phyloP scores from a whole-genome alignment of 2,797 vertebrate genomes.

The Silurus aristotelis region DNA sequence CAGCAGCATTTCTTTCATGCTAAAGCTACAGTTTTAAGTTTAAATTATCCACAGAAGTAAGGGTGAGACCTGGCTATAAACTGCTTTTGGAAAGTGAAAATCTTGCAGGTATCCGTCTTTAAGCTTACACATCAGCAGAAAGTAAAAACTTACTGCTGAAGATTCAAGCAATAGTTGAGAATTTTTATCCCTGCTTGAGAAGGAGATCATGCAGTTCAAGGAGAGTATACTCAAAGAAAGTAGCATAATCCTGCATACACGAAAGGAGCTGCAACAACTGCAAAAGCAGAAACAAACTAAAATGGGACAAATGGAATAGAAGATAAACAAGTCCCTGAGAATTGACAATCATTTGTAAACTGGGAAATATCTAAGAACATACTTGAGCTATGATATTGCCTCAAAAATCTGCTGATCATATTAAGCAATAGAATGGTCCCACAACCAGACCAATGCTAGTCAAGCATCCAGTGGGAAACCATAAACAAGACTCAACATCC shows the following conservation, averaged over 20 bases:
- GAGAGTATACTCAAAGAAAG: constrained; percentile 3
- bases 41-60: neutral
- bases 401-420: neutral
- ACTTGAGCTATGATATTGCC: neutral
- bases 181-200: neutral
- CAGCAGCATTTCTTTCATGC: neutral
- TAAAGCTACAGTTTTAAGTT: neutral
- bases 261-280: neutral
- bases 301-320: neutral
- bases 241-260: neutral
- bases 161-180: neutral
- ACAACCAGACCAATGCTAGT: neutral
- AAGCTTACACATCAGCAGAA: neutral
- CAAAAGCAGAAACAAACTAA: neutral
- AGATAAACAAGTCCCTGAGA: neutral
- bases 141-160: neutral
- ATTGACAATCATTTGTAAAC: neutral
- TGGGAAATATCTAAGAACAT: neutral
- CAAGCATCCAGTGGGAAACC: neutral
- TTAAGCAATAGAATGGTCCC: neutral
- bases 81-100: neutral
- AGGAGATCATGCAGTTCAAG: neutral
- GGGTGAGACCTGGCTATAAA: neutral
- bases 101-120: neutral
- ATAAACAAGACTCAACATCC: neutral